Evolutionary conservation across 2,888 invertebrate genomes (phyloP).

Genomic region (Euphydryas editha): DNA sequence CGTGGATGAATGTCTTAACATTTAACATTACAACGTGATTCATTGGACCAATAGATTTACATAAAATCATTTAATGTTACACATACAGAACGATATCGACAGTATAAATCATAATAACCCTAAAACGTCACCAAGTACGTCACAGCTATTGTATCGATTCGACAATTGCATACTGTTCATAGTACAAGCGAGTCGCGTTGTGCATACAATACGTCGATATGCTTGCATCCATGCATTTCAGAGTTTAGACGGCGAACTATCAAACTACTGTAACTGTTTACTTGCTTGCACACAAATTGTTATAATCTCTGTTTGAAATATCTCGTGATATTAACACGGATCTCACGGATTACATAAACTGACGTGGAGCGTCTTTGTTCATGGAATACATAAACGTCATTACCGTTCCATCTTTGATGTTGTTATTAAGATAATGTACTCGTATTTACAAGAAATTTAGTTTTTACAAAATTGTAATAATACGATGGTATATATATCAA

Average conservation of each 20-base stretch:
- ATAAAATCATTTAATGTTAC: too few relatives aligned
- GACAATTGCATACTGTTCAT: constrained; percentile 19
- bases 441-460: not conserved
- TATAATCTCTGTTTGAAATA: constrained; percentile 1
- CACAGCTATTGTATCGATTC: constrained; percentile 16
- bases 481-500: too few relatives aligned
- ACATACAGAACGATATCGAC: too few relatives aligned
- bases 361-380: not conserved
- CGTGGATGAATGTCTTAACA: too few relatives aligned
- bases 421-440: not conserved
- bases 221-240: constrained; percentile 5
- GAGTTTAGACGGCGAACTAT: constrained; percentile 7
- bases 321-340: not conserved
- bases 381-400: not conserved
- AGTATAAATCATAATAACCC: too few relatives aligned
- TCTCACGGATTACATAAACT: not conserved
- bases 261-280: constrained; percentile 18
- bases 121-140: constrained; percentile 12
- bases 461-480: not conserved
- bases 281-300: constrained; percentile 6
- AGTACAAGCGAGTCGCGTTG: constrained; percentile 6
- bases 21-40: too few relatives aligned
- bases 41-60: too few relatives aligned
- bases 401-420: not conserved
- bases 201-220: constrained; percentile 2